Conservation (phyloP, 2,888 invertebrate genomes). For the Dusona sp. region DNA sequence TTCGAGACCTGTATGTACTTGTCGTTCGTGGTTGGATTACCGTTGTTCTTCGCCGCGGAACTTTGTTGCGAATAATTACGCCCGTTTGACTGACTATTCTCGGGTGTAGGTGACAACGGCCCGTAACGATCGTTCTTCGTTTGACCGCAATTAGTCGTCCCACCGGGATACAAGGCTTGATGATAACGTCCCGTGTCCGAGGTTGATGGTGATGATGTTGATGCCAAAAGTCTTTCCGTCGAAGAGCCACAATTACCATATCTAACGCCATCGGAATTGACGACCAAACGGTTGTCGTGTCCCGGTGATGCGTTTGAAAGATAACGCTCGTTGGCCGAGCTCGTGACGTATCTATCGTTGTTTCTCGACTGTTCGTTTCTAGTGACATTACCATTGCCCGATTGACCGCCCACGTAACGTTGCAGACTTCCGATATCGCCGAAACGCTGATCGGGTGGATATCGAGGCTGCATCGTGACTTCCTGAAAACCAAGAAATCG, state of each 20-base stretch:
- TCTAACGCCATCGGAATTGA: conserved; percentile 63
- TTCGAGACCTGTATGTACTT: conserved; percentile 82
- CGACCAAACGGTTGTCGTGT: conserved; percentile 72
- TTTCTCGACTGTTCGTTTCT: conserved; percentile 75
- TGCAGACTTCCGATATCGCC: conserved; percentile 78
- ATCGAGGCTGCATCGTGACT: conserved; percentile 75
- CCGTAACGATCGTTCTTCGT: conserved; percentile 75
- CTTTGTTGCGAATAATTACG: conserved; percentile 69
- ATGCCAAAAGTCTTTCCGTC: conserved; percentile 80
- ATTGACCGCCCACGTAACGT: conserved; percentile 71
- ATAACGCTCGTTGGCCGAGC: conserved; percentile 76
- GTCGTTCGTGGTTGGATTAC: conserved; percentile 70
- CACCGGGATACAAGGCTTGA: conserved; percentile 62
- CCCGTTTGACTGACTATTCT: conserved; percentile 65
- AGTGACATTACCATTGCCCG: conserved; percentile 25
- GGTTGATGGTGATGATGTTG: conserved; percentile 79
- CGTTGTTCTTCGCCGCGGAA: conserved; percentile 68
- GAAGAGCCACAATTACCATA: conserved; percentile 74
- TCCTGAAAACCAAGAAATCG: conserved; percentile 79
- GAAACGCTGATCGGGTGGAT: conserved; percentile 77
- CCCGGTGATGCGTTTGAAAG: conserved; percentile 76
- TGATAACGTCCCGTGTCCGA: conserved; percentile 78
- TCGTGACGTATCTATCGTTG: conserved; percentile 75
- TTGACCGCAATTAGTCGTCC: conserved; percentile 73
- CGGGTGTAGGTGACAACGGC: conserved; percentile 76